phyloP scores from a whole-genome alignment of 2,113 vertebrate genomes.

The Anguilla rostrata region DNA sequence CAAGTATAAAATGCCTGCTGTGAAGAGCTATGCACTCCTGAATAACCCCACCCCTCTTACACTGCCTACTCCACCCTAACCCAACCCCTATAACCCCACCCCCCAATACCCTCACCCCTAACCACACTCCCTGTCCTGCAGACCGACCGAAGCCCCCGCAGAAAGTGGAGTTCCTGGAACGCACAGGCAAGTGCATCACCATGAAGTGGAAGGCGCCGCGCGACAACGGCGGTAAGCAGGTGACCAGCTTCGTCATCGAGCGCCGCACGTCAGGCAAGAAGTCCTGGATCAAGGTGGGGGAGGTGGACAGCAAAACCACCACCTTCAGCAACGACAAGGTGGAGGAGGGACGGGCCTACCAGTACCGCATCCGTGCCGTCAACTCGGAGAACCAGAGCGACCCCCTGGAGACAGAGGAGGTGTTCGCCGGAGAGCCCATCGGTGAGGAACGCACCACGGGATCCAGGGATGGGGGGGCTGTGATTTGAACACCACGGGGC shows the following conservation, averaged over 20 bases:
- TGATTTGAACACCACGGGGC: background rate
- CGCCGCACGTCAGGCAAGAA: slow-evolving; percentile 54
- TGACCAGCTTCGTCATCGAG: slow-evolving; percentile 64
- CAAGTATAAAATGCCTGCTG: no score
- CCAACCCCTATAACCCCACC: background rate
- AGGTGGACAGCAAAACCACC: slow-evolving; percentile 56
- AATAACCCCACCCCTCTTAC: no score
- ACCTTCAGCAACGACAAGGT: slow-evolving; percentile 58
- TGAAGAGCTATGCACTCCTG: no score
- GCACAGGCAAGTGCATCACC: slow-evolving; percentile 51
- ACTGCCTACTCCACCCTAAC: background rate
- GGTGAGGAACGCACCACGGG: slow-evolving; percentile 44
- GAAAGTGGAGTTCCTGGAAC: slow-evolving; percentile 63
- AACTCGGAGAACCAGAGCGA: slow-evolving; percentile 60
- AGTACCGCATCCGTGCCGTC: slow-evolving; percentile 59
- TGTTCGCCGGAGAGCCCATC: slow-evolving; percentile 57
- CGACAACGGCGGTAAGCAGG: slow-evolving; percentile 57
- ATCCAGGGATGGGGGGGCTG: background rate
- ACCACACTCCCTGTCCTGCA: slow-evolving; percentile 26
- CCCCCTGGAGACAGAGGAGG: slow-evolving; percentile 62
- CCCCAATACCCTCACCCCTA: background rate
- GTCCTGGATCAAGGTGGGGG: slow-evolving; percentile 55
- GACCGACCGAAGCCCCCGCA: slow-evolving; percentile 65
- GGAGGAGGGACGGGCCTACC: slow-evolving; percentile 61
- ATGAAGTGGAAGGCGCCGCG: slow-evolving; percentile 67